These are phyloP conservation scores for Scaptomyza parva DNA, from an alignment of 2,888 invertebrate genomes.

Conservation along the genomic window DNA sequence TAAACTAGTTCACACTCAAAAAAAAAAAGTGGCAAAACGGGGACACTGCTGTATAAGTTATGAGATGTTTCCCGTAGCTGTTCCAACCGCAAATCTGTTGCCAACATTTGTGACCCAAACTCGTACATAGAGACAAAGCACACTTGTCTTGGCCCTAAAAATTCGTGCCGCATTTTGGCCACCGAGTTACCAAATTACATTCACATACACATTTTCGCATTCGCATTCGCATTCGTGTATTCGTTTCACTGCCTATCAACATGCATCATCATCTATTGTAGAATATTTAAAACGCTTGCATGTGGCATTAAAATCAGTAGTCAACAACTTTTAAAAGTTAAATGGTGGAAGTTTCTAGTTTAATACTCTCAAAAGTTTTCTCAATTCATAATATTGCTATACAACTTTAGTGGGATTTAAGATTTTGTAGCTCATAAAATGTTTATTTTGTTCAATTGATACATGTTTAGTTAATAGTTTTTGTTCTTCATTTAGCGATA, in stretches of 20 bases:
- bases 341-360: background rate
- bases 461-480: too few species aligned
- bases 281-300: slow-evolving; percentile 48
- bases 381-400: too few species aligned
- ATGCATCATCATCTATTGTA: slow-evolving; percentile 44
- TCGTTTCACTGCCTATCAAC: slow-evolving; percentile 39
- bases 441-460: too few species aligned
- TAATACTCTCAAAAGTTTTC: slow-evolving; percentile 3
- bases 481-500: too few species aligned
- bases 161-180: slow-evolving; percentile 44
- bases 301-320: slow-evolving; percentile 28
- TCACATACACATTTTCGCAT: slow-evolving; percentile 49
- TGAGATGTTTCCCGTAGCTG: slow-evolving; percentile 42
- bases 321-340: slow-evolving; percentile 1
- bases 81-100: slow-evolving; percentile 16
- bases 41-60: slow-evolving; percentile 47
- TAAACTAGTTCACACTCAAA: slow-evolving; percentile 71
- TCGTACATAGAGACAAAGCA: slow-evolving; percentile 4
- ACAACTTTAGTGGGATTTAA: too few species aligned
- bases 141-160: slow-evolving; percentile 5
- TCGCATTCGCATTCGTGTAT: slow-evolving; percentile 39
- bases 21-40: slow-evolving; percentile 35
- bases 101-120: slow-evolving; percentile 39
- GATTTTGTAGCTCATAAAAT: too few species aligned
- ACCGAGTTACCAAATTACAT: slow-evolving; percentile 43